Evolutionary conservation across 2,113 vertebrate genomes (phyloP), one percentile per base, ranked within the genome.

Genomic region (Leucosticte australis): DNA sequence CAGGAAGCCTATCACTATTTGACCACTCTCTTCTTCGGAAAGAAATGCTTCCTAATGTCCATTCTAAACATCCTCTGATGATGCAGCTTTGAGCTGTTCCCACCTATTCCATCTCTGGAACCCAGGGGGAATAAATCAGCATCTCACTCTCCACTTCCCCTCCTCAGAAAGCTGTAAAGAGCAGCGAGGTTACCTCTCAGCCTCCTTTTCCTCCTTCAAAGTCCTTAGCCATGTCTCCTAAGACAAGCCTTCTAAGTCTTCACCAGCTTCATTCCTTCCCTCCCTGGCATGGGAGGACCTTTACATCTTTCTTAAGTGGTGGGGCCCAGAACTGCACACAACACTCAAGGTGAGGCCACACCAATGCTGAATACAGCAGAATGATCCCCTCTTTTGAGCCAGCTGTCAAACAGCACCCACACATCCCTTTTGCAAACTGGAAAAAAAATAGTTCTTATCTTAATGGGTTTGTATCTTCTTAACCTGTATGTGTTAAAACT

Each of bases 391-490:
- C 20, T 62, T 71, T 35, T 44, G 22, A 68, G 10, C 19, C 60
- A 69, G 42, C 22, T 79, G 12, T 6, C 0, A 0, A 27, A 6
- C 39, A 75, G n/a, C 37, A 63, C 3, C 10, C 9, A 10, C 14
- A 52, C 5, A 42, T 30, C 5, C 10, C n/a, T 74, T 74, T 57
- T 65, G 20, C 6, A 75, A 65, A 37, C 5, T 47, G 41, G 17
- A 56, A 82, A 56, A 80, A 84, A 31, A 52, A 7, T 0, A 47
- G 10, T 21, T 94, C 13, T 84, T 74, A 30, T 71, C 37, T 68
- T 55, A 63, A n/a, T 59, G 46, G 11, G 6, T 46, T 26, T 76
- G 15, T 64, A 41, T 63, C 50, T 77, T 90, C 59, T 79, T 62
- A 57, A 71, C 49, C 18, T 47, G 6, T 26, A n/a, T 49, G 7